Evolutionary conservation across 2,797 vertebrate species (phyloP), one percentile per base, ranked within the genome.

Genomic region (Acomys russatus): DNA sequence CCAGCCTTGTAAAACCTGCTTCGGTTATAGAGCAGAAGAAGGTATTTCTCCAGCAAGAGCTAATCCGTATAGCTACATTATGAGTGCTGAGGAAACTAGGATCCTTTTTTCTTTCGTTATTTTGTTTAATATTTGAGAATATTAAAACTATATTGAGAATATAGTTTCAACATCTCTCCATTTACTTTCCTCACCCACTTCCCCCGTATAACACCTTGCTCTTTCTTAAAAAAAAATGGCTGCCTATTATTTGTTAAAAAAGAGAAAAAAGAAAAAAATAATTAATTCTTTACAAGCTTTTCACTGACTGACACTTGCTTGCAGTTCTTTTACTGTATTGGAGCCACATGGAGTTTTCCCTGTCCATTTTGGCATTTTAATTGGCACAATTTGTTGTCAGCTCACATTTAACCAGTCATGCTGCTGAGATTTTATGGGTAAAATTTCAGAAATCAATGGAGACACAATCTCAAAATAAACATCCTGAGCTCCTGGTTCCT

Each of bases 71-170:
- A 99, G 99, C 97, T 99, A 98, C 38, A 98, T 98, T 92, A 99
- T 99, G 99, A 99, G 99, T 64, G 98, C 99, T 4, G 99, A 99
- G 97, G 99, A 99, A 97, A 99, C 99, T 33, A 99, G 99, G 49
- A 98, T 99, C 38, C 98, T 98, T 88, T 99, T 99, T 76, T 35
- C 7, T 17, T 20, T 15, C 20, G 18, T 71, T 35, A 20, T 35
- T 71, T 71, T 71, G 14, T 71, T n/a, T 66, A 14, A 17, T 35
- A 18, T 18, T 70, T 56, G 12, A 56, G 54, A 56, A 7, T 56
- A 56, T 56, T 7, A 56, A n/a, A n/a, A n/a, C n/a, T n/a, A n/a
- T n/a, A n/a, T n/a, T n/a, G n/a, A n/a, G n/a, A n/a, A n/a, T n/a
- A n/a, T n/a, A n/a, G n/a, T n/a, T n/a, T n/a, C n/a, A n/a, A n/a